Evolutionary conservation across 2,888 invertebrate genomes (phyloP).

Genomic region (Drosophila imparisetae): DNA sequence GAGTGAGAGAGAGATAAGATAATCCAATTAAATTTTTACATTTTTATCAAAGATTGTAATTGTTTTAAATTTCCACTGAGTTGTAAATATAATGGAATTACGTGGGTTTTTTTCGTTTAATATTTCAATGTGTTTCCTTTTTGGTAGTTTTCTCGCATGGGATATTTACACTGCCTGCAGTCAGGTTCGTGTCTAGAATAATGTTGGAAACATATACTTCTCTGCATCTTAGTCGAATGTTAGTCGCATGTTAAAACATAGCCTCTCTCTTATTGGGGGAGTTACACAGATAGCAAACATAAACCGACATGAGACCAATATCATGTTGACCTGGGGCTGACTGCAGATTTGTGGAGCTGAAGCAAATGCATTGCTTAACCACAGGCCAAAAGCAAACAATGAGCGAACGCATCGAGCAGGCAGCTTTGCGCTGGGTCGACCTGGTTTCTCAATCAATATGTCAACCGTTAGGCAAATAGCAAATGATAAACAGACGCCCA

Average conservation of each 20-base stretch:
- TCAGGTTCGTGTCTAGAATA: slow-evolving; percentile 32
- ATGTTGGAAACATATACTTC: neutral
- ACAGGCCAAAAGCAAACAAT: slow-evolving; percentile 14
- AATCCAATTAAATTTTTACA: neutral
- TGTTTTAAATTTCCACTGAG: neutral
- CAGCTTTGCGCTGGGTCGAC: slow-evolving; percentile 27
- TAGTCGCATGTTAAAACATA: neutral
- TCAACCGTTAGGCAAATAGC: slow-evolving; percentile 49
- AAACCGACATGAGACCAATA: neutral
- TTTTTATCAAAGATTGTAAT: neutral
- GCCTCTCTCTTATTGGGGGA: neutral
- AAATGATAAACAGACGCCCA: slow-evolving; percentile 44
- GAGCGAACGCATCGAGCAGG: slow-evolving; percentile 17
- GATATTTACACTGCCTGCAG: neutral
- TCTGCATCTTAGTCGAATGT: neutral
- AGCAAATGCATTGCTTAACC: slow-evolving; percentile 29
- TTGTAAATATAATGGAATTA: neutral
- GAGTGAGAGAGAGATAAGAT: too few species aligned
- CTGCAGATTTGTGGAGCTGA: slow-evolving; percentile 13
- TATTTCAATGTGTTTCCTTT: neutral
- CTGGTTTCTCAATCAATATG: slow-evolving; percentile 59
- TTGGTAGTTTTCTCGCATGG: slow-evolving; percentile 32
- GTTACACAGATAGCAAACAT: neutral
- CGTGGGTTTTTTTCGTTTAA: neutral
- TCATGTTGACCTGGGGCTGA: neutral